phyloP scores from a whole-genome alignment of 2,113 vertebrate species.

The Shinisaurus crocodilurus region DNA sequence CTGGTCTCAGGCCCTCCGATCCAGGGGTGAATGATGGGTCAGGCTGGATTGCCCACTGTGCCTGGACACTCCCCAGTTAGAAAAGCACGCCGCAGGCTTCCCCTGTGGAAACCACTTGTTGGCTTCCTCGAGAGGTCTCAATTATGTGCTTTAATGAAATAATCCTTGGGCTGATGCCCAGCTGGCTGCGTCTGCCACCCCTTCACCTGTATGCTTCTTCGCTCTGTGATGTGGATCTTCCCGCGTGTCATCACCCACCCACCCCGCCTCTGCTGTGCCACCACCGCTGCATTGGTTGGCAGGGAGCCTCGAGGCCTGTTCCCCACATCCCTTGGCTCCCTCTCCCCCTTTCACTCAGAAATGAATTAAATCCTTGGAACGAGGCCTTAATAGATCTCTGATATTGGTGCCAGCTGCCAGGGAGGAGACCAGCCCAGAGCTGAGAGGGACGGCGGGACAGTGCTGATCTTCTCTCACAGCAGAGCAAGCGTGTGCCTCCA shows the following conservation, averaged over 20 bases:
- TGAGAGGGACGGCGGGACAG: background rate
- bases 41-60: background rate
- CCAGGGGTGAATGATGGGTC: background rate
- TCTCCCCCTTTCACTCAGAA: background rate
- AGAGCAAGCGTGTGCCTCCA: too few relatives aligned
- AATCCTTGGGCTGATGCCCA: background rate
- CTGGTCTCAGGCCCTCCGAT: too few relatives aligned
- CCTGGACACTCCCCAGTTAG: too few relatives aligned
- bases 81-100: background rate
- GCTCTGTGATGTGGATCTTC: background rate
- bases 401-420: background rate
- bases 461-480: background rate
- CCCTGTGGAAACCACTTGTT: background rate
- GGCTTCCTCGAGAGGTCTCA: constrained; percentile 1
- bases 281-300: background rate
- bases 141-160: constrained; percentile 4
- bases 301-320: background rate
- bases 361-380: constrained; percentile 20
- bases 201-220: background rate
- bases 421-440: background rate
- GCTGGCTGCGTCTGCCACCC: too few relatives aligned
- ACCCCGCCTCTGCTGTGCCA: background rate
- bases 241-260: background rate
- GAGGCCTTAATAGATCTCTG: constrained; percentile 13
- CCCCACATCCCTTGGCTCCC: background rate